A percentile compares a stretch with the other conserved stretches of the same genome.
phyloP scores from a whole-genome alignment of 2,113 vertebrate species.

The Edolisoma coerulescens region DNA sequence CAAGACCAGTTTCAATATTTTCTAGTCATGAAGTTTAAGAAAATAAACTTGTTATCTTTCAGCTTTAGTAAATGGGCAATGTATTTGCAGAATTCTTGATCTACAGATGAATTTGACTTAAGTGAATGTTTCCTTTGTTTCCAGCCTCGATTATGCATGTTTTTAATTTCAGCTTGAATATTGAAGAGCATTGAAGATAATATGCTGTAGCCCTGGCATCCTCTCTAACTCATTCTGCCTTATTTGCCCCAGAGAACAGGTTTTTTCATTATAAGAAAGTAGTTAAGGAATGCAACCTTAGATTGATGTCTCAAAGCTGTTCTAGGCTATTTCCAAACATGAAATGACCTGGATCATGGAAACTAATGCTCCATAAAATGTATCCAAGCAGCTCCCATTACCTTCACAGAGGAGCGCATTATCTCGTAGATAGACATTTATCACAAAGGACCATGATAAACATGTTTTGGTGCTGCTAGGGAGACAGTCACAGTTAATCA shows the following conservation, averaged over 20 bases:
- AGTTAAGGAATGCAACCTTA: background rate
- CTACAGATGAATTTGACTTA: background rate
- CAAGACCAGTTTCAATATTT: background rate
- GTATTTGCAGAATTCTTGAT: background rate
- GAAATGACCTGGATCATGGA: background rate
- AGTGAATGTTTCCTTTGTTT: background rate
- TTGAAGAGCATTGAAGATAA: background rate
- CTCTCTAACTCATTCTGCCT: background rate
- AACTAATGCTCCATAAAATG: background rate
- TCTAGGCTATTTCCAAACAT: background rate
- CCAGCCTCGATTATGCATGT: accelerated
- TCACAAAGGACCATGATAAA: background rate
- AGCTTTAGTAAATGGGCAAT: background rate
- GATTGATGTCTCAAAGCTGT: background rate
- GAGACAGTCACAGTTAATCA: background rate
- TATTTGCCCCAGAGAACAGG: background rate
- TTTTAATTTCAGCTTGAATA: background rate
- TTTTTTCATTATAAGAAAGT: background rate
- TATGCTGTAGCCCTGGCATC: background rate
- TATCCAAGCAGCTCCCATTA: background rate
- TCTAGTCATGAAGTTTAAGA: background rate
- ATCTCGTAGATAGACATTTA: background rate
- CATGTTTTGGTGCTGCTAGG: background rate
- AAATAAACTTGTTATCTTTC: background rate
- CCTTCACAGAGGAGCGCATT: background rate